Evolutionary conservation across 2,797 vertebrate species (phyloP).

Genomic region (Pipistrellus kuhlii): DNA sequence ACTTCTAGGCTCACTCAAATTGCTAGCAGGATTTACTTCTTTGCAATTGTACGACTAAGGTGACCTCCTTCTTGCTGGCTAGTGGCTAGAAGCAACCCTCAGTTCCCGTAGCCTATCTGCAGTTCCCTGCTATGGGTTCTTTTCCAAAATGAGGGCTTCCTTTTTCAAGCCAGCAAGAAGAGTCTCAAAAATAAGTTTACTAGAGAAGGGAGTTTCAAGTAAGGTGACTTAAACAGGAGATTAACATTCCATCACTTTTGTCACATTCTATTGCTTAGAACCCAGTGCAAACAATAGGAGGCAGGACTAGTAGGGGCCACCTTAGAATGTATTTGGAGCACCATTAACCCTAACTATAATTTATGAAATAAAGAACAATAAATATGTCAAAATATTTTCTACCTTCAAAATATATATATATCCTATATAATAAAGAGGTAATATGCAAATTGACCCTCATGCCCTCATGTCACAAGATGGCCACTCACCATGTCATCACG

Average conservation of each 20-base stretch:
- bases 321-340: not conserved
- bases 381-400: not conserved
- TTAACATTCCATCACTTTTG: not conserved
- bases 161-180: not conserved
- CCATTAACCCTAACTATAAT: not conserved
- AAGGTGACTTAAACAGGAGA: not conserved
- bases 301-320: no score
- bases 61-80: not conserved
- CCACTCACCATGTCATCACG: no score
- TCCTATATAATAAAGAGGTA: no score
- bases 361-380: not conserved
- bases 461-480: no score
- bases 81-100: not conserved
- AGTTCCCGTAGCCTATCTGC: fast-evolving
- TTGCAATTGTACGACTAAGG: not conserved
- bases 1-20: not conserved
- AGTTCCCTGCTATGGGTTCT: not conserved
- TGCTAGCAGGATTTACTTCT: not conserved
- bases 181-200: not conserved
- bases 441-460: no score
- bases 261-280: not conserved
- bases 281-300: not conserved
- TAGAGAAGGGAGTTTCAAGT: not conserved
- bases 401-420: not conserved
- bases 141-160: not conserved